Percentiles rank a stretch among this genome's conserved stretches.
These are phyloP conservation scores for Pyrocoelia pectoralis DNA, from an alignment of 2,888 invertebrate species.

Conservation along the genomic window DNA sequence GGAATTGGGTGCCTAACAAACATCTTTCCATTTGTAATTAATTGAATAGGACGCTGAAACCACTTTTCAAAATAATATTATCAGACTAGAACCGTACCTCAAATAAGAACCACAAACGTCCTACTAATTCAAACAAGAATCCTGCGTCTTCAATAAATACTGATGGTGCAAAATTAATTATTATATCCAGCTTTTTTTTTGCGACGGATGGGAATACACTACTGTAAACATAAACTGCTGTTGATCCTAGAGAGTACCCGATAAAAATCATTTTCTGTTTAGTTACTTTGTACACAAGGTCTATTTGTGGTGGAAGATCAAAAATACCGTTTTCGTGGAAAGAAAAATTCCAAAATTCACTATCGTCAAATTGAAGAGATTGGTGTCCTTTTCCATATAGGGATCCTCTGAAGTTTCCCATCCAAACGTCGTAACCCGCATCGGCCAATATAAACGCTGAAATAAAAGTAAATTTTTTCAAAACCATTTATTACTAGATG, in stretches of 20 bases:
- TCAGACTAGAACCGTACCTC: too few relatives aligned
- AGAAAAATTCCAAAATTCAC: constrained; percentile 25
- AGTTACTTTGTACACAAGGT: constrained; percentile 32
- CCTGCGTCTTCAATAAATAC: constrained; percentile 61
- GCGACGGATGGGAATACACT: constrained; percentile 72
- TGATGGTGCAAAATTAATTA: constrained; percentile 69
- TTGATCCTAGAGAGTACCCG: constrained; percentile 88
- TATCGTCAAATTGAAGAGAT: not conserved
- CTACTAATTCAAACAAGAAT: constrained; percentile 18
- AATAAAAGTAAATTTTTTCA: constrained; percentile 17
- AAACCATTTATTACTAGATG: not conserved
- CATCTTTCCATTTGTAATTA: constrained; percentile 6
- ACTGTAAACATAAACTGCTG: constrained; percentile 71
- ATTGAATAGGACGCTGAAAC: not conserved
- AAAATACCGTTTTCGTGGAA: constrained; percentile 40
- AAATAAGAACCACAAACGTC: not conserved
- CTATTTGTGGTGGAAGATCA: constrained; percentile 36
- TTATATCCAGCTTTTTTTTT: constrained; percentile 68
- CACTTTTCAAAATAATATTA: too few relatives aligned
- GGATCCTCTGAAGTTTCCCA: constrained; percentile 51
- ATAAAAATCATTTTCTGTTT: constrained; percentile 67
- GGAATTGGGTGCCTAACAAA: constrained; percentile 4
- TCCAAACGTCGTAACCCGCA: constrained; percentile 63
- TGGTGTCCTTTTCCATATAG: constrained; percentile 17
- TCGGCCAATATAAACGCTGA: constrained; percentile 59